Percentiles rank a stretch among this genome's conserved stretches.
phyloP scores from a whole-genome alignment of 1,140 invertebrate species.

The Platyscapa corneri region DNA sequence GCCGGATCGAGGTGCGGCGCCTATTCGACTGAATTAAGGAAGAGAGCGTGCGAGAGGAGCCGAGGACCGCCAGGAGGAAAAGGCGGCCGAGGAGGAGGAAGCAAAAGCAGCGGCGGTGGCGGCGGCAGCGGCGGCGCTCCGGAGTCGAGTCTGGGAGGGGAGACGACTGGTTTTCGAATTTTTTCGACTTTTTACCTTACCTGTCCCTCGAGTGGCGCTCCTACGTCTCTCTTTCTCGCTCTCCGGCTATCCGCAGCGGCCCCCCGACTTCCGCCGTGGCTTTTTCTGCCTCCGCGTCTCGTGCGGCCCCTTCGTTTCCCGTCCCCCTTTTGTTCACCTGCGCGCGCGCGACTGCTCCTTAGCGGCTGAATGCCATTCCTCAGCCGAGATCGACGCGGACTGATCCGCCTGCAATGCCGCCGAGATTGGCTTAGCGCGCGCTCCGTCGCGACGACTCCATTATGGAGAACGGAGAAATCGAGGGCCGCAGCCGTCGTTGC shows the following conservation, averaged over 20 bases:
- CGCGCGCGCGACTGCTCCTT: not conserved
- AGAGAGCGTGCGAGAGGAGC: slow-evolving; percentile 59
- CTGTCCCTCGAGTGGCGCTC: slow-evolving; percentile 30
- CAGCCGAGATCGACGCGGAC: not conserved
- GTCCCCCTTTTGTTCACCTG: slow-evolving; percentile 3
- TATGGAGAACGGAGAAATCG: slow-evolving; percentile 29
- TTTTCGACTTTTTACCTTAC: slow-evolving; percentile 66
- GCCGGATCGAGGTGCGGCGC: slow-evolving; percentile 65
- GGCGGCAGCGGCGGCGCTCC: slow-evolving; percentile 57
- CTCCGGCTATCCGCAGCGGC: slow-evolving; percentile 30
- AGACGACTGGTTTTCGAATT: slow-evolving; percentile 71
- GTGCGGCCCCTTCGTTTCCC: slow-evolving; percentile 5
- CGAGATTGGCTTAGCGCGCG: not conserved
- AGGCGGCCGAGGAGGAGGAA: slow-evolving; percentile 50
- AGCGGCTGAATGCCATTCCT: not conserved
- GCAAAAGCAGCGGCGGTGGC: too few species aligned
- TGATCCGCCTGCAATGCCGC: not conserved
- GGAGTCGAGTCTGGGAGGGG: slow-evolving; percentile 58
- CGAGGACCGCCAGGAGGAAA: slow-evolving; percentile 55
- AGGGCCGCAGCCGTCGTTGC: not conserved
- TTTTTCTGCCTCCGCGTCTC: slow-evolving; percentile 5
- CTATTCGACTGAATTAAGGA: slow-evolving; percentile 73
- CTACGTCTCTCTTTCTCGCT: not conserved
- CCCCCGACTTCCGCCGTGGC: not conserved
- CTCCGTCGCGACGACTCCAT: slow-evolving; percentile 25